These are phyloP conservation scores for Teleogryllus occipitalis DNA, from an alignment of 1,140 invertebrate species.

Conservation along the genomic window DNA sequence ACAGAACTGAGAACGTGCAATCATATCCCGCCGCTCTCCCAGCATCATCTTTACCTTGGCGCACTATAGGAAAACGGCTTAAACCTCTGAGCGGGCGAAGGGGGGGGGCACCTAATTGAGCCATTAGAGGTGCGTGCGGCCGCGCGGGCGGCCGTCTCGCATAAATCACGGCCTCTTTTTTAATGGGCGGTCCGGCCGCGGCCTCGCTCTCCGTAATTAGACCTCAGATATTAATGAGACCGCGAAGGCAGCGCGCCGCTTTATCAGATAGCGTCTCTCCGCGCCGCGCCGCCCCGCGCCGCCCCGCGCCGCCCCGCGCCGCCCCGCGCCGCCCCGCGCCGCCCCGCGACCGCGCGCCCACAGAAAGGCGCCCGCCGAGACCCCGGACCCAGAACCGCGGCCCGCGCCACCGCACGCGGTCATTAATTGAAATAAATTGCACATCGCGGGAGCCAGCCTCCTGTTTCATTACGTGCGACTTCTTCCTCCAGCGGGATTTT, in stretches of 20 bases:
- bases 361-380: background rate
- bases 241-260: background rate
- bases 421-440: conserved; percentile 6
- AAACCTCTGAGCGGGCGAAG: background rate
- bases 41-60: too few relatives aligned
- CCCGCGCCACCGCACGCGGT: background rate
- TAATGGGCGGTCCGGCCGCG: background rate
- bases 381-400: background rate
- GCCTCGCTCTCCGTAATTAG: background rate
- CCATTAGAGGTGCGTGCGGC: background rate
- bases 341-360: background rate
- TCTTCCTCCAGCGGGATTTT: background rate
- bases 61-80: too few relatives aligned
- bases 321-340: too few relatives aligned
- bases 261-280: background rate
- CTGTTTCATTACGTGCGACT: background rate
- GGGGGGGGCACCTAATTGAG: background rate
- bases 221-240: background rate
- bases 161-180: background rate
- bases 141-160: too few relatives aligned
- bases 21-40: too few relatives aligned
- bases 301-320: too few relatives aligned
- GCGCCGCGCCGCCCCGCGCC: too few relatives aligned
- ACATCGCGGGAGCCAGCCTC: background rate
- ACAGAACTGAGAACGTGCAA: too few relatives aligned